Evolutionary conservation across 2,113 vertebrate genomes (phyloP).

Genomic region (Chelonoidis abingdonii): DNA sequence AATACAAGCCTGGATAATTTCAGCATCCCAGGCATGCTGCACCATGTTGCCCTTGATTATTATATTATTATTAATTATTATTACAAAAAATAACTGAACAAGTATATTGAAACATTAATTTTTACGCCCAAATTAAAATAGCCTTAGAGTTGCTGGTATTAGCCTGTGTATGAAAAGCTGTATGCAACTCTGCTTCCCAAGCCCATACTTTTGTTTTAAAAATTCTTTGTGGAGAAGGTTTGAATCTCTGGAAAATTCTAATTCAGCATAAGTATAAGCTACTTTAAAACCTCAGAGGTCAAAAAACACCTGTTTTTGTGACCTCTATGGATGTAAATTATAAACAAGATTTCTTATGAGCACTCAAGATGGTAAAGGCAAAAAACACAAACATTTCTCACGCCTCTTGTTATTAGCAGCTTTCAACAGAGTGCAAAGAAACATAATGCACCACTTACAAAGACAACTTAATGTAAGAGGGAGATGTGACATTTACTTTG

Average conservation of each 20-base stretch:
- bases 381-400: slow-evolving; percentile 37
- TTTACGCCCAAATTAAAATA: neutral
- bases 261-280: neutral
- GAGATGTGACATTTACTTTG: slow-evolving; percentile 50
- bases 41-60: neutral
- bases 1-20: neutral
- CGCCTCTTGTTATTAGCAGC: slow-evolving; percentile 30
- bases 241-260: slow-evolving; percentile 7
- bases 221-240: neutral
- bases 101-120: neutral
- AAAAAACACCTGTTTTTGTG: neutral
- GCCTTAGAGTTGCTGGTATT: fast-evolving
- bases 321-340: neutral
- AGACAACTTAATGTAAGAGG: slow-evolving; percentile 22
- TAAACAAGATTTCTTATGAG: slow-evolving; percentile 13
- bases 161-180: neutral
- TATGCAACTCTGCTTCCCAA: neutral
- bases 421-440: slow-evolving; percentile 45
- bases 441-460: slow-evolving; percentile 33
- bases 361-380: neutral
- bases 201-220: neutral
- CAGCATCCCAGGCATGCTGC: neutral
- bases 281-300: neutral
- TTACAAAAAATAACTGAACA: neutral
- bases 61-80: neutral